Evolutionary conservation across 2,888 invertebrate genomes (phyloP).

Genomic region (Anoplius nigerrimus): DNA sequence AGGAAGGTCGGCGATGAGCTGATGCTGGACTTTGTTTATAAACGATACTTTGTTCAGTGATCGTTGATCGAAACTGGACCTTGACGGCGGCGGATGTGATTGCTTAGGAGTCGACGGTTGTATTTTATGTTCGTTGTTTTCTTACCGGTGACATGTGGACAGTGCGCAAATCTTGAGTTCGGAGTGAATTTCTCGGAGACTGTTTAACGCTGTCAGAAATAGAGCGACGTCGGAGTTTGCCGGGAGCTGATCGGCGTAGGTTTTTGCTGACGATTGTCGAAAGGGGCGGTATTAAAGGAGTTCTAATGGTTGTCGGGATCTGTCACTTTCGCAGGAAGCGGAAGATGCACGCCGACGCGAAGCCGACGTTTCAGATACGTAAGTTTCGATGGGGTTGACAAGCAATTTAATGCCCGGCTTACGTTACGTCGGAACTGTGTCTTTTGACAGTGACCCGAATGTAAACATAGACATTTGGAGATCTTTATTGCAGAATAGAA

Average conservation of each 20-base stretch:
- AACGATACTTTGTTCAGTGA: no score
- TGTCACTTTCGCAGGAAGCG: slow-evolving; percentile 64
- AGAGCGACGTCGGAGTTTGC: neutral
- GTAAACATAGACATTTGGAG: no score
- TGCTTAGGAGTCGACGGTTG: no score
- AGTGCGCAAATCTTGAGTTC: neutral
- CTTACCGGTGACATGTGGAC: neutral
- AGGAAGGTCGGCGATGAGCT: no score
- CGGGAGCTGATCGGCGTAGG: neutral
- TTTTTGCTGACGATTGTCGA: neutral
- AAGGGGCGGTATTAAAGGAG: slow-evolving; percentile 10
- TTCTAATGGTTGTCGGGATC: slow-evolving; percentile 67
- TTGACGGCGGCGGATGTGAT: no score
- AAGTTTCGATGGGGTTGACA: slow-evolving; percentile 35
- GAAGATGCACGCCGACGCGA: slow-evolving; percentile 65
- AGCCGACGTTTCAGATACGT: slow-evolving; percentile 65
- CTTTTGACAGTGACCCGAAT: no score
- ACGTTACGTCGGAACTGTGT: no score
- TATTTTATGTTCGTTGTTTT: slow-evolving; percentile 4
- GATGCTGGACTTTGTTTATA: no score
- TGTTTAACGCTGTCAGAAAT: neutral
- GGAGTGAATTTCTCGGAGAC: neutral
- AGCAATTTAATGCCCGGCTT: no score
- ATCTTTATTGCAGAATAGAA: no score
- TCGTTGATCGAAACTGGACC: no score